Percentiles rank a stretch among this genome's conserved stretches.
Conservation (phyloP, 1,140 invertebrate species). For the Drosophila ogumai region DNA sequence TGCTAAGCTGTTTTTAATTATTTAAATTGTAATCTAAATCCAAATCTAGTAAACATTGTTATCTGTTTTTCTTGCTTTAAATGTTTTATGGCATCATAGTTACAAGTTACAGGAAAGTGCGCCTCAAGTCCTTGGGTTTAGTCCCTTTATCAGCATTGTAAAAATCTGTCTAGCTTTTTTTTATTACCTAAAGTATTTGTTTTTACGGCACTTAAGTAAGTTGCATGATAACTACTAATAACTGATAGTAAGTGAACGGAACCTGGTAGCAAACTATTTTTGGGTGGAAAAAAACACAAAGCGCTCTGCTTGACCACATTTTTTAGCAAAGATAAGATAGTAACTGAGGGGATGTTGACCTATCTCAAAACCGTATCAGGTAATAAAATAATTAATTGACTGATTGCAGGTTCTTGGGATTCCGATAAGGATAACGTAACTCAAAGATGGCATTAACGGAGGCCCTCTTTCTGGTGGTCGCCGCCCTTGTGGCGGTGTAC, state of each 20-base stretch:
- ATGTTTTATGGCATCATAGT: no score
- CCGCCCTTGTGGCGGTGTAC: constrained; percentile 51
- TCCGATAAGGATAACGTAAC: not conserved
- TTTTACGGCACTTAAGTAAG: not conserved
- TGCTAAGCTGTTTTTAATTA: not conserved
- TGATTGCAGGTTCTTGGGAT: no score
- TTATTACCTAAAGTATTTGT: not conserved
- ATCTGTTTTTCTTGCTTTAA: not conserved
- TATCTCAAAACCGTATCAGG: constrained; percentile 1
- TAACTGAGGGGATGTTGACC: not conserved
- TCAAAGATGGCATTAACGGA: constrained; percentile 58
- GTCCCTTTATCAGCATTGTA: not conserved
- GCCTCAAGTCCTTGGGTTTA: not conserved
- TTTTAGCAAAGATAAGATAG: constrained; percentile 2
- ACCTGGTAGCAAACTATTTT: no score
- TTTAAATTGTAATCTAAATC: no score
- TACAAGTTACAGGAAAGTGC: not conserved
- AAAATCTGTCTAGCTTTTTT: not conserved
- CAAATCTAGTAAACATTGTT: not conserved
- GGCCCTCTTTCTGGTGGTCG: constrained; percentile 51
- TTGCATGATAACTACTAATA: not conserved
- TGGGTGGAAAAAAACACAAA: not conserved
- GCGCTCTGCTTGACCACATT: not conserved
- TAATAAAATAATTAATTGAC: not conserved
- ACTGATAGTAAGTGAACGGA: not conserved